Evolutionary conservation across 2,113 vertebrate species (phyloP), one percentile per base, ranked within the genome.

Genomic region (Barnardius zonarius): DNA sequence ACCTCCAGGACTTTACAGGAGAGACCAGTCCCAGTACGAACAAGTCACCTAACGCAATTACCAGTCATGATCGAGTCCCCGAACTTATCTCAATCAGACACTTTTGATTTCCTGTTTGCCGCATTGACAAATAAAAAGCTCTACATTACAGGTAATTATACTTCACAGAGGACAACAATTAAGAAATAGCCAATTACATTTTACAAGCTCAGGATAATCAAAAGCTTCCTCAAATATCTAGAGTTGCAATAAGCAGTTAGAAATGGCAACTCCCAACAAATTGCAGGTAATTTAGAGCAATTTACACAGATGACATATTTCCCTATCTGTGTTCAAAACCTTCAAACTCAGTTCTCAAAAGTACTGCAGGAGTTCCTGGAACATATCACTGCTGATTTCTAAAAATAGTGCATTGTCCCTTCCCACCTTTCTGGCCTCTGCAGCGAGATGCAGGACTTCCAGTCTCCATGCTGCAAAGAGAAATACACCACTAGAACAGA

Each of bases 261-360:
- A 92, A 95, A 91, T 37, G 80, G 94, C 93, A 92, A 96, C 93
- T 97, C 95, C 94, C 95, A 95, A 78, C 94, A 97, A 96, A 97
- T 83, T 88, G 88, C 82, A 90, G 97, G 92, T 92, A 93, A 93
- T 96, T 95, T 74, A 86, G 83, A 92, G 90, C 37, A 87, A 95
- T 93, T 90, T 57, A 90, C 76, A 83, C 62, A 90, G 78, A 91
- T 55, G 76, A 86, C 91, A 94, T 87, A 94, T 93, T 91, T 83
- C 54, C 90, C 67, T 83, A 86, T 80, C 91, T 88, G 19, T 33
- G 43, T 70, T 61, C 54, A 93, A 95, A 91, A 88, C 68, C 59
- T 93, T 83, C 83, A 87, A 67, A 95, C n/a, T 57, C 24, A 0
- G 39, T 68, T 81, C 93, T 43, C 52, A 93, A 94, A 81, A 96